Evolutionary conservation across 2,113 vertebrate species (phyloP), one percentile per base, ranked within the genome.

Genomic region (Corydoras sp.): DNA sequence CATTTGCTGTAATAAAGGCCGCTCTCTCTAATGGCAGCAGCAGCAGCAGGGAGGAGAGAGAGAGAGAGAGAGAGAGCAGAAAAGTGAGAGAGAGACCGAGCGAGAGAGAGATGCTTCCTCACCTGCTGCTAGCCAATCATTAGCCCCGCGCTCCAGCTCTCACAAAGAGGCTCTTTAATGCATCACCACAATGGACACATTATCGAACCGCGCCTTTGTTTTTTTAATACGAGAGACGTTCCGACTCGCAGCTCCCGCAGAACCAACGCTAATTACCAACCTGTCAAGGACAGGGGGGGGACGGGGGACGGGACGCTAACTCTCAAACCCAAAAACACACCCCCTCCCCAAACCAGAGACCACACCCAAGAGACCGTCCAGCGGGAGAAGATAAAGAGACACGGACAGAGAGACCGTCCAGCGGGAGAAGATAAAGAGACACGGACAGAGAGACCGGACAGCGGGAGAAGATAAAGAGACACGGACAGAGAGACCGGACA

Each of bases 61-160:
- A 77, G 83, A 76, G 80, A 83, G 81, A 84, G 76, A 80, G 78
- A 54, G 68, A 62, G 50, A 78, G 62, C 73, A 53, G 48, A 56
- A 66, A 53, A 64, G 60, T 62, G 63, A 59, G 68, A 68, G 62
- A 76, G 68, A 62, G 68, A 76, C 31, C 68, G 64, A 69, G 32
- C 61, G 65, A 66, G 14, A 53, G 66, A 77, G 24, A 79, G 81
- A 81, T 80, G 83, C 82, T 92, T 93, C 92, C 92, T 98, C 93
- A 95, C 94, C 93, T 95, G 94, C 92, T 95, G 92, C 94, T 95
- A 92, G 90, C 92, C 92, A 95, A 95, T 92, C 92, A 97, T 96
- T 96, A 95, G 92, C 93, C 93, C 93, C 92, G 92, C 89, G 91
- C 90, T 92, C 82, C 86, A 84, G 83, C 73, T 75, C 86, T 89